Base-by-base conservation (phyloP, 2,797 vertebrate species). In the Aphelocoma californica region DNA sequence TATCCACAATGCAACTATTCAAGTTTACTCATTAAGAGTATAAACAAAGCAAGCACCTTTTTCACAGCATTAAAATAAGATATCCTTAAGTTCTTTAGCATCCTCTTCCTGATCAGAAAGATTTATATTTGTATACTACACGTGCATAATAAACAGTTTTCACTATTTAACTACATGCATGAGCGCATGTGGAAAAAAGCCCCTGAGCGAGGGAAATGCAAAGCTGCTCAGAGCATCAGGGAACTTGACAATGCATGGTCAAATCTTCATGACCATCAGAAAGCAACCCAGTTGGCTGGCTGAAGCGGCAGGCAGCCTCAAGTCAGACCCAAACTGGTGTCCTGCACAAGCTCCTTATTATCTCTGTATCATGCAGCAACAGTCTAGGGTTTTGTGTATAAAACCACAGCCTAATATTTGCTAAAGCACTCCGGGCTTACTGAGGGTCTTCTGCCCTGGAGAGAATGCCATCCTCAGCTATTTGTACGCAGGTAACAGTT, bases 121-220 rank as follows among this genome's bases (percentile, higher is more conserved):
- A 51, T 21, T 88, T 75, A 51, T 67, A 6, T 48, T 47, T 9
- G 5, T 31, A 18, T 13, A 66, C 3, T 13, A 66, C 3, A 11
- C 4, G 34, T 3, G 6, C 12, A 65, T 10, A 65, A 15, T 5
- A 70, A 28, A 61, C 31, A 1, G 7, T 36, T 57, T 67, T 48
- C 57, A 65, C 8, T 71, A 26, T 60, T 81, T 38, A 56, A 78
- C 57, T 65, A 40, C 4, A 3, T 28, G 14, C 38, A 36, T 18
- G 15, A 66, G 8, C 2, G 2, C 57, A 29, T 0, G 3, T 20
- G 17, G 20, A 10, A 57, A 65, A 42, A 25, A 34, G 4, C 2
- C 6, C 8, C 8, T 18, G 9, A 47, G 58, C 34, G 3, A 19
- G 15, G 12, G 19, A 88, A 88, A 78, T 15, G 16, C 40, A 84